Percentiles rank a stretch among this genome's conserved stretches.
phyloP scores from a whole-genome alignment of 2,888 invertebrate species.

The Cataglyphis livida region DNA sequence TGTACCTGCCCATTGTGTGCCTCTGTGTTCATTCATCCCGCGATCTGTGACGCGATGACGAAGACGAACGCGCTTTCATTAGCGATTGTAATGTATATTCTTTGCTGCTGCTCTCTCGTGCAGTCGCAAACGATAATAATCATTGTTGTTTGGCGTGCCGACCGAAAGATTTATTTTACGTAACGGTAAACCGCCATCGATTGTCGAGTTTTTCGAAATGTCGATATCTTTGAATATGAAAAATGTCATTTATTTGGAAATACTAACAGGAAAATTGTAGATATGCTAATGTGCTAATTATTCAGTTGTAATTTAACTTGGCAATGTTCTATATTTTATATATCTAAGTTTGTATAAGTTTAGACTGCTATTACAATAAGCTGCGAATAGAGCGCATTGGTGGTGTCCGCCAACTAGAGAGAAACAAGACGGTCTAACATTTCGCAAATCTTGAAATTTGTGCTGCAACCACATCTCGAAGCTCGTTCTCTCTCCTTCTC shows the following conservation, averaged over 20 bases:
- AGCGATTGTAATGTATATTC: constrained; percentile 59
- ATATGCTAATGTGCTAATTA: background rate
- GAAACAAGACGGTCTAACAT: background rate
- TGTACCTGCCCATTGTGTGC: constrained; percentile 68
- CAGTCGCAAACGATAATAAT: constrained; percentile 34
- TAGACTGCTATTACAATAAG: background rate
- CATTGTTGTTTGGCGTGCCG: background rate
- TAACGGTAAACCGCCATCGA: background rate
- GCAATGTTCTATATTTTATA: background rate
- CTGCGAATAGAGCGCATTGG: background rate
- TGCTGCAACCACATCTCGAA: constrained; percentile 15
- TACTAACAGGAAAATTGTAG: background rate
- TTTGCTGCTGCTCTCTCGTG: constrained; percentile 46
- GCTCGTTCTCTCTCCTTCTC: background rate
- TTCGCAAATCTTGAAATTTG: constrained; percentile 21
- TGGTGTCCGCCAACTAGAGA: background rate
- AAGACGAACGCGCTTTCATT: constrained; percentile 60
- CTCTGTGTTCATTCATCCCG: constrained; percentile 50
- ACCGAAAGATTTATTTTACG: constrained; percentile 17
- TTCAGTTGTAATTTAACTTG: background rate
- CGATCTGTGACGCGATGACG: constrained; percentile 54
- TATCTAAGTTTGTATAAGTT: background rate
- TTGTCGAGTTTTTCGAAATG: background rate
- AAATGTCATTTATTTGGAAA: background rate
- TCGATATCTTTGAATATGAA: background rate